Base-by-base conservation (phyloP, 2,888 invertebrate genomes). In the Acleris laterana region DNA sequence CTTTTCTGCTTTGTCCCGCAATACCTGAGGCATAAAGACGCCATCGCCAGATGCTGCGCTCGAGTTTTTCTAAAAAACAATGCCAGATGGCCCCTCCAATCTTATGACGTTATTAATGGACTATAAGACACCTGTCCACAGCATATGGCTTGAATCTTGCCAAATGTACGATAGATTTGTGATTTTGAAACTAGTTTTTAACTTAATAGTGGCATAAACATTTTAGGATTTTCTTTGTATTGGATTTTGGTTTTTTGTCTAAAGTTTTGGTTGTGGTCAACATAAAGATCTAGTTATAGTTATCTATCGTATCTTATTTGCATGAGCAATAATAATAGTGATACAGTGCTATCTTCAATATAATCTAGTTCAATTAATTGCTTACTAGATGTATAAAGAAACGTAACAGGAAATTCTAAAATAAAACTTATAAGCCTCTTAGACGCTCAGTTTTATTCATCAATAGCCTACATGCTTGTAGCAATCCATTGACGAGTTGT, bases 21-120 rank as follows among this genome's bases (percentile, higher is more conserved):
- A 48, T 52, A 58, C 56, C 53, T 61, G 17, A n/a, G 19, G 57
- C 58, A 63, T 63, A 63, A 63, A 58, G 63, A 52, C 58, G 52
- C 42, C 63, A 55, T 19, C 19, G 32, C 73, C 66, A 60, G 70
- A 68, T 71, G 58, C 71, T 74, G 77, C 74, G 74, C 74, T 73
- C 67, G 63, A 71, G 68, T 69, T 74, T 69, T 65, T 28, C 68
- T 67, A 70, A 70, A 75, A 68, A 74, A 71, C 55, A 70, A 69
- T 58, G 72, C 70, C 82, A 81, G 78, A 77, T 79, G 81, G 70
- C 68, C 69, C 61, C 69, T 72, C 71, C 73, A 79, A 79, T 79
- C 77, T 79, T 72, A 74, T 74, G 75, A 72, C 74, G 73, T 78
- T 77, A 79, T 81, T 83, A 79, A 79, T 75, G 72, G 66, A 62